Percentiles rank a stretch among this genome's conserved stretches.
Conservation (phyloP, 1,140 invertebrate species). For the Drosophila tropicalis region DNA sequence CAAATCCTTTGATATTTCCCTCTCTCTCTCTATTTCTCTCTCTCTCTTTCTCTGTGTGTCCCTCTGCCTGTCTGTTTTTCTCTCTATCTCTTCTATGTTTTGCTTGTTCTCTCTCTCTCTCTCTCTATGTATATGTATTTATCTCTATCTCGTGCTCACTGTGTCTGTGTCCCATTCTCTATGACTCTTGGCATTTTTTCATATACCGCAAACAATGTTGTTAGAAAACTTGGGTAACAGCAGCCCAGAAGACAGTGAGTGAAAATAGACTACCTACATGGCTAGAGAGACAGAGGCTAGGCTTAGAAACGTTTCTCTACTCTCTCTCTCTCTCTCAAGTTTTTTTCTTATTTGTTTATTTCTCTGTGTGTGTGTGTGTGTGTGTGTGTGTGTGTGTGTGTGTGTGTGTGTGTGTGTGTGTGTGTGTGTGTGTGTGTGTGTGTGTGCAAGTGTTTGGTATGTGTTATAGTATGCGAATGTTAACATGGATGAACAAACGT, state of each 20-base stretch:
- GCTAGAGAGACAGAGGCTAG: constrained; percentile 1
- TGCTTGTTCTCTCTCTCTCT: neutral
- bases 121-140: constrained; percentile 12
- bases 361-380: constrained; percentile 1
- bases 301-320: constrained; percentile 15
- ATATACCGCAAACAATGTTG: constrained; percentile 26
- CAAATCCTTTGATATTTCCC: constrained; percentile 13
- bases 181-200: constrained; percentile 21
- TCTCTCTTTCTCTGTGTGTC: too few species aligned
- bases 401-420: constrained; percentile 11
- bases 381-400: constrained; percentile 22
- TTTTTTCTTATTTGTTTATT: neutral
- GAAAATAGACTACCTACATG: constrained; percentile 35
- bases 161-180: constrained; percentile 26
- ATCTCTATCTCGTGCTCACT: neutral
- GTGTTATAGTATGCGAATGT: constrained; percentile 41
- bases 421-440: constrained; percentile 1
- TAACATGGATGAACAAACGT: constrained; percentile 76
- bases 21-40: neutral
- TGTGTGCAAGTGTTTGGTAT: constrained; percentile 21
- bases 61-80: too few species aligned
- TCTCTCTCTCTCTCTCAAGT: constrained; percentile 19
- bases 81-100: neutral
- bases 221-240: constrained; percentile 66
- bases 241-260: constrained; percentile 58